Evolutionary conservation across 2,888 invertebrate genomes (phyloP), one percentile per base, ranked within the genome.

Genomic region (Dastarcus helophoroides): DNA sequence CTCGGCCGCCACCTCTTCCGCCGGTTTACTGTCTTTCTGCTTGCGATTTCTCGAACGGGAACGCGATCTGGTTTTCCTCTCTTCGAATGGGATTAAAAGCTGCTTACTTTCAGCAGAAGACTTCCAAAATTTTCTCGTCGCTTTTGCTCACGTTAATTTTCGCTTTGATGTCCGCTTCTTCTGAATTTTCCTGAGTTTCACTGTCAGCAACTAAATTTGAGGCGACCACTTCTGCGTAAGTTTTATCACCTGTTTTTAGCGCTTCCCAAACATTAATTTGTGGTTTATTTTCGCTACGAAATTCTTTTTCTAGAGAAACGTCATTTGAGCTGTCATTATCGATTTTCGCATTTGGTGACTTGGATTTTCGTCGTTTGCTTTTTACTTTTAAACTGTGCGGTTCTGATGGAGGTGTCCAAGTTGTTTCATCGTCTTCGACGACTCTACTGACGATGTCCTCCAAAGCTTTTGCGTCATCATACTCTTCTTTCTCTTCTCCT

Each of bases 201-300:
- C 2, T 21, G 4, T 16, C 19, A 5, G 15, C 24, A 10, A 23
- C 24, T 58, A 36, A 46, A 13, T 47, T 49, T 46, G 68, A 66
- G 10, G 73, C 71, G 4, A 79, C 63, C 17, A 79, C 70, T 57
- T 76, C 73, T 11, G 80, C 80, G 47, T 80, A 80, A 0, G 79
- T 76, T 57, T 77, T 79, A 1, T 74, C 76, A 22, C 65, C 62
- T 27, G 62, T 46, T 37, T 47, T 54, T 19, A 63, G 42, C 47
- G 62, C 64, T n/a, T 55, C 51, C 71, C 71, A 72, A 12, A 69
- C 62, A 47, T 68, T 69, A 15, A 34, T 32, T 10, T 51, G 33
- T 23, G 51, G 27, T 29, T 35, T 19, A 25, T 12, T 17, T 22
- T 25, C 17, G 23, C 27, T 22, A 30, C 25, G 24, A 26, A 26